These are phyloP conservation scores for Microdon myrmicae DNA, from an alignment of 2,888 invertebrate species.

Conservation along the genomic window DNA sequence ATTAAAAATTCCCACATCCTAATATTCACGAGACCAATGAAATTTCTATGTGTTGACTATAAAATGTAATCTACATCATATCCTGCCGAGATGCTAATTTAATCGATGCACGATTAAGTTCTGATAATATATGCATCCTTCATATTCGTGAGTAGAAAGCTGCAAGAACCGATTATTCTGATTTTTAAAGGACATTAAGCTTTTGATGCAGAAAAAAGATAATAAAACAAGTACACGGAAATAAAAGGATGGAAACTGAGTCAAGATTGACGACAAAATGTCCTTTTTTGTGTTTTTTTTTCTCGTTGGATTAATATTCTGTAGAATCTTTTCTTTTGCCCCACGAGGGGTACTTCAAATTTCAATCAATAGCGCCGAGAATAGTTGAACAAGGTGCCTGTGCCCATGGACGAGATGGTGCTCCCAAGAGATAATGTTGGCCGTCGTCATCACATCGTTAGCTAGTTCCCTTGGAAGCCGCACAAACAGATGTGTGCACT, in stretches of 20 bases:
- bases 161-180: no score
- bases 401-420: conserved; percentile 37
- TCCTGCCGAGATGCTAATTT: no score
- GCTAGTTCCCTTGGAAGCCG: conserved; percentile 18
- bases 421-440: conserved; percentile 46
- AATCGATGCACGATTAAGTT: no score
- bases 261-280: conserved; percentile 25
- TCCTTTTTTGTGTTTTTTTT: no score
- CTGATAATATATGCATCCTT: no score
- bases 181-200: conserved; percentile 28
- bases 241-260: no score
- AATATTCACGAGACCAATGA: no score
- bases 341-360: conserved; percentile 40
- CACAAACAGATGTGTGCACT: conserved; percentile 4
- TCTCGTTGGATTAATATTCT: conserved; percentile 31
- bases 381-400: conserved; percentile 44
- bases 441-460: conserved; percentile 50
- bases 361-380: conserved; percentile 48
- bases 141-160: no score
- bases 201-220: conserved; percentile 14
- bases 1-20: no score
- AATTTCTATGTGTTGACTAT: no score
- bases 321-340: conserved; percentile 33
- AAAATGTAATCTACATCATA: no score
- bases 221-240: conserved; percentile 4